Percentiles rank a stretch among this genome's conserved stretches.
Evolutionary conservation across 2,797 vertebrate genomes (phyloP).

Genomic region (Siniperca undulata): DNA sequence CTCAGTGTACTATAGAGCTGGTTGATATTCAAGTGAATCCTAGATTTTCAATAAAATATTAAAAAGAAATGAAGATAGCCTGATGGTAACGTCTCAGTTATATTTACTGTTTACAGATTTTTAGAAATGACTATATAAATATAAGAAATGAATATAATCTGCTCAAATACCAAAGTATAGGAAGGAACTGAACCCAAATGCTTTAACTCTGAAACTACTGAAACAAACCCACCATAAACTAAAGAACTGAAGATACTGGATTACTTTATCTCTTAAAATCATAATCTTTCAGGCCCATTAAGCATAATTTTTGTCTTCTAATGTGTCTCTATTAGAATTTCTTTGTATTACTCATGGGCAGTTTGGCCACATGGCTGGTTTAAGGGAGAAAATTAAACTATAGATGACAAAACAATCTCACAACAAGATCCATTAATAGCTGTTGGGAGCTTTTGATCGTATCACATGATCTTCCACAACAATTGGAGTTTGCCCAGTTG

Average conservation of each 20-base stretch:
- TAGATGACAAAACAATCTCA: background rate
- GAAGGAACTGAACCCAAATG: background rate
- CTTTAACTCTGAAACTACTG: background rate
- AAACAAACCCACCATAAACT: background rate
- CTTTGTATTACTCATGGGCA: background rate
- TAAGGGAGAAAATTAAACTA: background rate
- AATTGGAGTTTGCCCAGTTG: background rate
- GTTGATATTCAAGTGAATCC: background rate
- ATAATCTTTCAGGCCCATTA: background rate
- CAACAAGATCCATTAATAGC: background rate
- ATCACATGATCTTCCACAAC: background rate
- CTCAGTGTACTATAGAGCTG: background rate
- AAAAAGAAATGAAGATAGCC: background rate
- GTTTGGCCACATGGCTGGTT: background rate
- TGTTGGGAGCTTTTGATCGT: background rate
- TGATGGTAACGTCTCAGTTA: background rate
- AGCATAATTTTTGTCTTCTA: background rate
- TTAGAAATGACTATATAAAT: background rate
- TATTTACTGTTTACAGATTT: background rate
- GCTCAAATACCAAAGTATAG: background rate
- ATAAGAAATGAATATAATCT: background rate
- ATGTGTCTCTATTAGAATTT: background rate
- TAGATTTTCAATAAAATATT: background rate
- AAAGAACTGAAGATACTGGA: background rate
- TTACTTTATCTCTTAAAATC: background rate